phyloP scores from a whole-genome alignment of 1,140 invertebrate genomes.

The Micrasema minimum region DNA sequence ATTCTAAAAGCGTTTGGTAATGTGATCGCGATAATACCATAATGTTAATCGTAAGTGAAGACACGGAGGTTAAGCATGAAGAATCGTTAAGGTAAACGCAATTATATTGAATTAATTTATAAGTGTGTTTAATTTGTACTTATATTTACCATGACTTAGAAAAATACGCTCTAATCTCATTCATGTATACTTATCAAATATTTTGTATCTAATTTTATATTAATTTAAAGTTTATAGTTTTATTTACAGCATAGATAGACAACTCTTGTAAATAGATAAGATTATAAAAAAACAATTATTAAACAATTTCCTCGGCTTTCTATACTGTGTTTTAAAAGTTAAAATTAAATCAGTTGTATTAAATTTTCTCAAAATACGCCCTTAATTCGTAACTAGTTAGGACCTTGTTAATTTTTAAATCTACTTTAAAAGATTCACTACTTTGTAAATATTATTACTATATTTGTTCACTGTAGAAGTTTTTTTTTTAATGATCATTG shows the following conservation, averaged over 20 bases:
- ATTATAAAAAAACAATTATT: constrained; percentile 38
- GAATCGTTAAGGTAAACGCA: too few relatives aligned
- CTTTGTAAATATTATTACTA: constrained; percentile 41
- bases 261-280: constrained; percentile 49
- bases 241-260: constrained; percentile 52
- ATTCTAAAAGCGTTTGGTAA: constrained; percentile 12
- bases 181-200: constrained; percentile 30
- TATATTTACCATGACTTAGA: constrained; percentile 37
- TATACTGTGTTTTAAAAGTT: constrained; percentile 23
- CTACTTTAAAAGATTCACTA: constrained; percentile 40
- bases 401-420: constrained; percentile 41
- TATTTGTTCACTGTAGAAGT: constrained; percentile 35
- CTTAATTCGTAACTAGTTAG: constrained; percentile 47
- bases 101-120: too few relatives aligned
- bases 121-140: constrained; percentile 19
- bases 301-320: constrained; percentile 45
- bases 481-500: constrained; percentile 37
- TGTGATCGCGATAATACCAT: constrained; percentile 6
- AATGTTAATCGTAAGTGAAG: constrained; percentile 5
- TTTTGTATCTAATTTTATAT: constrained; percentile 26
- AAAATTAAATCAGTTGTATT: constrained; percentile 5
- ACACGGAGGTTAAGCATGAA: not conserved
- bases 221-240: constrained; percentile 28
- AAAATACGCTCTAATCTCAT: constrained; percentile 25
- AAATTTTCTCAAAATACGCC: constrained; percentile 43